phyloP scores from a whole-genome alignment of 2,113 vertebrate species.

The Tyto alba region DNA sequence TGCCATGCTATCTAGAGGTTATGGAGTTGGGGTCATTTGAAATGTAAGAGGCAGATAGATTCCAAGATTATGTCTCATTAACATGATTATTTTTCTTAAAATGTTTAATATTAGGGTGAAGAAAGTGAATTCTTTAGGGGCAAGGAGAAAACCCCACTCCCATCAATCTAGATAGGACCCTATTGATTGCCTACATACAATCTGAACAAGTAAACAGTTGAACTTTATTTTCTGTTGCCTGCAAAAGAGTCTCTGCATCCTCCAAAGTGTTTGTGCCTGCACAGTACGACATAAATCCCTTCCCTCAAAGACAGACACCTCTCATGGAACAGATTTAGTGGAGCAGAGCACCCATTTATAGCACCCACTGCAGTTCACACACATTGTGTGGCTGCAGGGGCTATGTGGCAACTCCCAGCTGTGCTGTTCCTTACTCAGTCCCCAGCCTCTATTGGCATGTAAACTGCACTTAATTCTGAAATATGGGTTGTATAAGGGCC shows the following conservation, averaged over 20 bases:
- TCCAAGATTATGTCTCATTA: neutral
- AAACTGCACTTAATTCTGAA: neutral
- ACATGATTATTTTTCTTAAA: neutral
- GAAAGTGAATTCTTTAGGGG: neutral
- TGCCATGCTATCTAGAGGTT: neutral
- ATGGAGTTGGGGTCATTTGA: neutral
- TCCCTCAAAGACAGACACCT: neutral
- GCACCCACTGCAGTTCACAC: neutral
- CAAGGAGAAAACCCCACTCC: neutral
- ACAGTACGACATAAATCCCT: neutral
- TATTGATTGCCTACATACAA: neutral
- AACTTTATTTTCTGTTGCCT: neutral
- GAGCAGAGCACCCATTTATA: neutral
- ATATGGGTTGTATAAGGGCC: neutral
- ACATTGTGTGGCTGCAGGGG: accelerated
- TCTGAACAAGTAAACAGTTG: neutral
- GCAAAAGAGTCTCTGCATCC: neutral
- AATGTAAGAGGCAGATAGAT: neutral
- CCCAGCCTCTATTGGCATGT: neutral
- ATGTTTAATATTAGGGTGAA: too few species aligned
- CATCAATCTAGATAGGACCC: neutral
- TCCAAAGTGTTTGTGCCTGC: neutral
- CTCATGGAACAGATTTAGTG: neutral
- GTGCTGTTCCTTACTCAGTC: neutral
- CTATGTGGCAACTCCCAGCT: neutral